Evolutionary conservation across 23 tunicate genomes (phyloP).

Genomic region (Trididemnum clinides): DNA sequence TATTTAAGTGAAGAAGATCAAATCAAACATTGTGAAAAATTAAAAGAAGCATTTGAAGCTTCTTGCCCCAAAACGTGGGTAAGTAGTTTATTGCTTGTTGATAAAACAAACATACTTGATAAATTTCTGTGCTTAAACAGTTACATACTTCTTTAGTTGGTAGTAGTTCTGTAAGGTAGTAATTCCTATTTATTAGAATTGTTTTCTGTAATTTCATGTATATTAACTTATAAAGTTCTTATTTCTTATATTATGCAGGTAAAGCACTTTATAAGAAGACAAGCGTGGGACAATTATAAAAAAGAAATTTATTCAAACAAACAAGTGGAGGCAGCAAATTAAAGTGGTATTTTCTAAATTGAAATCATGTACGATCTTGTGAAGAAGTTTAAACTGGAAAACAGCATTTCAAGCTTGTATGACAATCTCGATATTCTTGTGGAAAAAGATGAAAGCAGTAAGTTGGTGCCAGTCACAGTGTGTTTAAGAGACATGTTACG

Average conservation of each 20-base stretch:
- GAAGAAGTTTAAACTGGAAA: conserved; percentile 20
- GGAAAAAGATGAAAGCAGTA: conserved; percentile 31
- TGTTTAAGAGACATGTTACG: too few species aligned
- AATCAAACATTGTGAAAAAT: conserved; percentile 48
- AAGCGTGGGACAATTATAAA: conserved; percentile 80
- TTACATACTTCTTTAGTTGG: too few species aligned
- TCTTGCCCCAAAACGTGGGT: conserved; percentile 91
- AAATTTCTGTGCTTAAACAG: too few species aligned
- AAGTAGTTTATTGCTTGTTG: too few species aligned
- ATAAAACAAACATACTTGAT: too few species aligned
- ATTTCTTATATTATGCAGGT: conserved; percentile 40
- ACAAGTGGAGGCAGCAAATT: not conserved
- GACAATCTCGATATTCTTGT: conserved; percentile 58
- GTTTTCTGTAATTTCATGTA: too few species aligned
- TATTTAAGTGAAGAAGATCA: conserved; percentile 46
- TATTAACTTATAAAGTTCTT: too few species aligned
- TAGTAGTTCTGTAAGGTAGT: too few species aligned
- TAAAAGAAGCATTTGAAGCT: conserved; percentile 52
- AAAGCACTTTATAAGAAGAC: conserved; percentile 68
- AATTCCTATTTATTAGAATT: too few species aligned
- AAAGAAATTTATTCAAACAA: conserved; percentile 36
- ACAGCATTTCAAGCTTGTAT: conserved; percentile 68
- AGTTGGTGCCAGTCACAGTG: too few species aligned
- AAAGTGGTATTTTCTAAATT: not conserved
- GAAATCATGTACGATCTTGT: conserved; percentile 47